Evolutionary conservation across 2,888 invertebrate genomes (phyloP).

Genomic region (Clunio marinus): DNA sequence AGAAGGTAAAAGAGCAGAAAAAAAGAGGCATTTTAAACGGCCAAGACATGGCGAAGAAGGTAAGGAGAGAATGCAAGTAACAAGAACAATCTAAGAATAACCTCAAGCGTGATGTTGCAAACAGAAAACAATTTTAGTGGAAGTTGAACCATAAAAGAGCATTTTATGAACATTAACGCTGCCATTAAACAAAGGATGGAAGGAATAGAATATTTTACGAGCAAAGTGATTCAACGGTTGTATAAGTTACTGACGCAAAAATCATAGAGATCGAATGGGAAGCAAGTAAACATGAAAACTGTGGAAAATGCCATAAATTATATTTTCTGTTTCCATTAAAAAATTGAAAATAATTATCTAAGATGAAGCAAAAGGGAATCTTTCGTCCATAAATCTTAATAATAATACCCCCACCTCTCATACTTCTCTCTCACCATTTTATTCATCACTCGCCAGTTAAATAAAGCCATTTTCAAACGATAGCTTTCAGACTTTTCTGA

Average conservation of each 20-base stretch:
- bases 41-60: too few relatives aligned
- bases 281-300: background rate
- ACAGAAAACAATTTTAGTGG: slow-evolving; percentile 17
- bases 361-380: slow-evolving; percentile 22
- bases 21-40: too few relatives aligned
- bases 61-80: too few relatives aligned
- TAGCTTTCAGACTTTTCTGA: too few relatives aligned
- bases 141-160: slow-evolving; percentile 21
- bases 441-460: background rate
- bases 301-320: slow-evolving; percentile 18
- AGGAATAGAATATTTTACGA: background rate
- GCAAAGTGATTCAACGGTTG: background rate
- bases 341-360: slow-evolving; percentile 38
- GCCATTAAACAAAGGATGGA: background rate
- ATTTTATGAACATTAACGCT: slow-evolving; percentile 5
- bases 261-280: background rate
- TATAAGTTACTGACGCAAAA: background rate
- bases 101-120: too few relatives aligned
- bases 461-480: background rate
- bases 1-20: too few relatives aligned
- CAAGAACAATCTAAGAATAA: too few relatives aligned
- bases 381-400: slow-evolving; percentile 36
- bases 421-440: background rate
- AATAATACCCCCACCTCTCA: slow-evolving; percentile 18
- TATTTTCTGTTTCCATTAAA: slow-evolving; percentile 1